A percentile compares a stretch with the other conserved stretches of the same genome.
Evolutionary conservation across 1,140 invertebrate species (phyloP).

Genomic region (Drosophila arizonae): DNA sequence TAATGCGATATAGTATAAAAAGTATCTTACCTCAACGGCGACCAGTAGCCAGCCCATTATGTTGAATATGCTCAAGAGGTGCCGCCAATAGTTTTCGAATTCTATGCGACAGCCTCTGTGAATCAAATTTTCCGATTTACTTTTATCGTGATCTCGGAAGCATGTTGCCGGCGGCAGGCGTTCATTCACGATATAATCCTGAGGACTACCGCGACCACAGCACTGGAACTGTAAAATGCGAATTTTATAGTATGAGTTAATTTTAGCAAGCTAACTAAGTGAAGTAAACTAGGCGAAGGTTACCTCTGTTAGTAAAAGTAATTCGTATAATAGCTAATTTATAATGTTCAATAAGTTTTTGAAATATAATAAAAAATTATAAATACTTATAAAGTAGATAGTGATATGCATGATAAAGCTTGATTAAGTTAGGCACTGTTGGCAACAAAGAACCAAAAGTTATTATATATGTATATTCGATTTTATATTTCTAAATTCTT

Average conservation of each 20-base stretch:
- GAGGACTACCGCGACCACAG: conserved; percentile 83
- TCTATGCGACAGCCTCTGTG: conserved; percentile 66
- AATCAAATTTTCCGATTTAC: conserved; percentile 67
- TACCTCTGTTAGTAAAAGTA: too few relatives aligned
- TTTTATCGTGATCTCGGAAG: conserved; percentile 62
- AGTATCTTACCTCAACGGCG: conserved; percentile 58
- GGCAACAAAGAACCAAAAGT: too few relatives aligned
- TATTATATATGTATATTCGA: too few relatives aligned
- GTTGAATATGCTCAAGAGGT: conserved; percentile 60
- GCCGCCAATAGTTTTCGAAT: conserved; percentile 74
- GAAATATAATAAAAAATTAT: too few relatives aligned
- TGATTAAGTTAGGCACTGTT: too few relatives aligned
- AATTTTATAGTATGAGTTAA: background rate
- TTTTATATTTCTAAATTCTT: too few relatives aligned
- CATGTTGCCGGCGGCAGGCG: conserved; percentile 56
- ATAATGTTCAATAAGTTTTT: too few relatives aligned
- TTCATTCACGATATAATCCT: conserved; percentile 72
- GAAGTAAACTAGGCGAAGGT: too few relatives aligned
- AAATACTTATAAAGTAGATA: too few relatives aligned
- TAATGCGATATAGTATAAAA: background rate
- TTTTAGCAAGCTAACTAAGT: background rate
- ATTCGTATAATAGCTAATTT: too few relatives aligned
- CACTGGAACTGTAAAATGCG: conserved; percentile 83
- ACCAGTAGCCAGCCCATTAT: conserved; percentile 65
- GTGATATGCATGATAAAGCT: too few relatives aligned